Evolutionary conservation across 2,113 vertebrate species (phyloP).

Genomic region (Polypterus senegalus): DNA sequence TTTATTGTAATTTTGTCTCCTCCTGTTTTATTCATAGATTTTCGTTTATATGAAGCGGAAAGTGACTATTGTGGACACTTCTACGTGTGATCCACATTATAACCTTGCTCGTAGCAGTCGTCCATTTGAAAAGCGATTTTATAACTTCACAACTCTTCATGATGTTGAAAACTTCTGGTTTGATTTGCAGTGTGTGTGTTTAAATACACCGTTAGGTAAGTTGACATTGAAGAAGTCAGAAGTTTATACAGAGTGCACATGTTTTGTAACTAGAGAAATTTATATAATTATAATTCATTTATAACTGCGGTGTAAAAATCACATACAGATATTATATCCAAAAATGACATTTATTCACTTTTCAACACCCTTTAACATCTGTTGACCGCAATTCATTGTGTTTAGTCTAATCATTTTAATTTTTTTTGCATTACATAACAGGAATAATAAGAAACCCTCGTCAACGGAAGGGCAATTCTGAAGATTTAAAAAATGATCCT

Average conservation of each 20-base stretch:
- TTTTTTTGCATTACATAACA: background rate
- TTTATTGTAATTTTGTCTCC: no score
- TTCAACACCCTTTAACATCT: no score
- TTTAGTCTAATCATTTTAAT: no score
- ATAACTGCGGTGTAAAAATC: no score
- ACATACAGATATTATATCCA: background rate
- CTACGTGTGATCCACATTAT: slow-evolving; percentile 81
- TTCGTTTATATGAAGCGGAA: slow-evolving; percentile 73
- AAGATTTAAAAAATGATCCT: background rate
- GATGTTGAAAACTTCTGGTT: slow-evolving; percentile 92
- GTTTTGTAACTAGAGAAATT: no score
- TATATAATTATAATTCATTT: no score
- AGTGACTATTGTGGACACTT: slow-evolving; percentile 74
- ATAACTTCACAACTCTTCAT: slow-evolving; percentile 55
- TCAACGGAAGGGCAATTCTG: background rate
- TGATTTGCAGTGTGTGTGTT: slow-evolving; percentile 86
- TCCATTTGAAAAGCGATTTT: slow-evolving; percentile 66
- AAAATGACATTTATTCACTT: no score
- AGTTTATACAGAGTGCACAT: no score
- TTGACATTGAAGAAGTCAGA: background rate
- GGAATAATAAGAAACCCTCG: background rate
- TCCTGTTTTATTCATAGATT: slow-evolving; percentile 42
- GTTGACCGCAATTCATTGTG: no score
- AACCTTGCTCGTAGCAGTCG: slow-evolving; percentile 67
- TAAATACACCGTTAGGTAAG: slow-evolving; percentile 82